Conservation (phyloP, 2,797 vertebrate genomes). For the Natrix natrix region DNA sequence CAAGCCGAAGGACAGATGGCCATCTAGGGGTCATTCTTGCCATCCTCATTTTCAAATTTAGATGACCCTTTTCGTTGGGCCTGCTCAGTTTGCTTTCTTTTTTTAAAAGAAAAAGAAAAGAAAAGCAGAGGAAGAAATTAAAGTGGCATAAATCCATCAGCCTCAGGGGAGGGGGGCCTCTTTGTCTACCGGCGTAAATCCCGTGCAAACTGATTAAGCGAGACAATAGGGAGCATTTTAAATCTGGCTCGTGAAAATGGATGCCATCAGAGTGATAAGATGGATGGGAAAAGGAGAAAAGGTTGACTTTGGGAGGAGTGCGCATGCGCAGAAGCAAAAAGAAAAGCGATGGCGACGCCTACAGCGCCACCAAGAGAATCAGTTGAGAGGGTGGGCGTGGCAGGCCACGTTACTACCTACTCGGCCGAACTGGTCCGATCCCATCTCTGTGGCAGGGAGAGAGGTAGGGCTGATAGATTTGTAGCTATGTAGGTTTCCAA, state of each 20-base stretch:
- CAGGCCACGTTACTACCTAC: no score
- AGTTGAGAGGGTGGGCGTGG: no score
- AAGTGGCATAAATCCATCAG: conserved; percentile 59
- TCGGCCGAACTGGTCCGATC: no score
- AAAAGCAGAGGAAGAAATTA: conserved; percentile 22
- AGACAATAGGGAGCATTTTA: conserved; percentile 56
- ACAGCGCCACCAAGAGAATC: no score
- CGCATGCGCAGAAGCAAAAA: no score
- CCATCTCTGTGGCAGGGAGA: background rate
- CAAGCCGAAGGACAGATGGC: conserved; percentile 25
- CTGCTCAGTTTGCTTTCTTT: conserved; percentile 9
- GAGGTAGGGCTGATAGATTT: background rate
- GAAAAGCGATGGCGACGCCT: no score
- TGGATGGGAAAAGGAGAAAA: conserved; percentile 21
- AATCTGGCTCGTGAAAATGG: conserved; percentile 46
- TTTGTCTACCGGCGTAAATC: conserved; percentile 40
- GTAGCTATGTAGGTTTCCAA: background rate
- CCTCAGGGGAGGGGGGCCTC: conserved; percentile 20
- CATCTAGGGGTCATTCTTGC: conserved; percentile 41
- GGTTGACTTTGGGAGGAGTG: background rate
- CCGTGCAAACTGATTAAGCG: conserved; percentile 57
- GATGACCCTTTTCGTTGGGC: conserved; percentile 32
- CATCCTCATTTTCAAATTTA: conserved; percentile 31
- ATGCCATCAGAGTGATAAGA: conserved; percentile 13
- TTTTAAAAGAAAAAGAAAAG: background rate